Evolutionary conservation across 2,113 vertebrate genomes (phyloP), one percentile per base, ranked within the genome.

Genomic region (Hepsetus odoe): DNA sequence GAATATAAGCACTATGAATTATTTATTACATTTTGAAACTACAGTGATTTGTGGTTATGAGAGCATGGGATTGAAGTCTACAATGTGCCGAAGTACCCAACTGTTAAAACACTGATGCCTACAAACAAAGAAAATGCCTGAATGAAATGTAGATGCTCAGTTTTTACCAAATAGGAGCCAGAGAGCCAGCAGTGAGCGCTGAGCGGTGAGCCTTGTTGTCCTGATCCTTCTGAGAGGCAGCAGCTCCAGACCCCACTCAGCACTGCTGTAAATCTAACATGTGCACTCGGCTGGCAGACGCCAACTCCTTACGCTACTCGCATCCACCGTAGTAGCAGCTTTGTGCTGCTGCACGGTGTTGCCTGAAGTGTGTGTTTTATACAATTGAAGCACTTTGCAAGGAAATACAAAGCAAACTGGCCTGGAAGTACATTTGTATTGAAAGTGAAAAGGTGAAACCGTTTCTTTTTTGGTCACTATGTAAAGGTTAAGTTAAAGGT

Each of bases 331-430:
- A 32, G 72, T 76, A 86, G 76, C 24, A 62, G 75, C 75, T 72
- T 74, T 85, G 83, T 74, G 74, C 83, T 82, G 42, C n/a, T 2
- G 28, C 75, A 24, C 20, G 38, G 13, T 22, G 55, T 46, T n/a
- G 24, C 55, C 26, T 32, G 18, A 32, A 44, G 42, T 20, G 46
- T 49, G 44, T 16, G 44, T 3, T 16, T 16, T 1, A n/a, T n/a
- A n/a, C n/a, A n/a, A n/a, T n/a, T n/a, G n/a, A n/a, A n/a, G n/a
- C n/a, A n/a, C n/a, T n/a, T n/a, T n/a, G n/a, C n/a, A n/a, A n/a
- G n/a, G n/a, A n/a, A n/a, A n/a, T n/a, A n/a, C n/a, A n/a, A n/a
- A n/a, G n/a, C n/a, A n/a, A n/a, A n/a, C n/a, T n/a, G n/a, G n/a
- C n/a, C n/a, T n/a, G n/a, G n/a, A n/a, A n/a, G n/a, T n/a, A n/a